A percentile compares a stretch with the other conserved stretches of the same genome.
Evolutionary conservation across 2,113 vertebrate species (phyloP).

Genomic region (Setophaga coronata): DNA sequence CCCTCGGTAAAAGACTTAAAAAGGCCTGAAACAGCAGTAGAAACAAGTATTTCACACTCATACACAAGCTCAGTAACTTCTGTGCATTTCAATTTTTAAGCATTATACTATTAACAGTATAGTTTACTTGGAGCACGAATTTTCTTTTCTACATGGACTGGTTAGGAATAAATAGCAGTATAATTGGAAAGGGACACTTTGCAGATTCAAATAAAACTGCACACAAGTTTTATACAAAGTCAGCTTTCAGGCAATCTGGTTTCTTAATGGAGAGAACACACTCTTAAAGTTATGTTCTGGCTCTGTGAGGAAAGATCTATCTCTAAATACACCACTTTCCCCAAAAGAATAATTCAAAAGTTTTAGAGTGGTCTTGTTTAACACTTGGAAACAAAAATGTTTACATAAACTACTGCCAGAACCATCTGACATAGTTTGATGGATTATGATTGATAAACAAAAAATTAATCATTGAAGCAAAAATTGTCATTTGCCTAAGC

Average conservation of each 20-base stretch:
- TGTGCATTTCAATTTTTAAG: background rate
- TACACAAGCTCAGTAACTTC: background rate
- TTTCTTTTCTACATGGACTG: background rate
- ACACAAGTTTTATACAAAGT: background rate
- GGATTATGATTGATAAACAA: background rate
- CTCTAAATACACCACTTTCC: background rate
- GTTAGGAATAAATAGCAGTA: background rate
- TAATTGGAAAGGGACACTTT: background rate
- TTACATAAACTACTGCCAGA: conserved; percentile 9
- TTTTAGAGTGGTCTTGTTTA: background rate
- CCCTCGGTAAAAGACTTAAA: background rate
- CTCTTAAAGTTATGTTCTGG: background rate
- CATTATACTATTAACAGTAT: background rate
- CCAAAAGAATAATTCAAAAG: background rate
- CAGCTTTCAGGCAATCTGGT: background rate
- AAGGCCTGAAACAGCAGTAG: background rate
- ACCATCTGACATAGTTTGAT: background rate
- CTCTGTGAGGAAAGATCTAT: background rate
- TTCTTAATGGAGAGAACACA: background rate
- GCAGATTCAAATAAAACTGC: background rate
- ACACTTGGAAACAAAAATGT: background rate
- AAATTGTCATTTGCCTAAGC: background rate
- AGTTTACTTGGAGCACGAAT: background rate
- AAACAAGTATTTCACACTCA: background rate
- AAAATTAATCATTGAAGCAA: background rate